A percentile compares a stretch with the other conserved stretches of the same genome.
Conservation (phyloP, 2,888 invertebrate genomes). For the Nephrotoma flavescens region DNA sequence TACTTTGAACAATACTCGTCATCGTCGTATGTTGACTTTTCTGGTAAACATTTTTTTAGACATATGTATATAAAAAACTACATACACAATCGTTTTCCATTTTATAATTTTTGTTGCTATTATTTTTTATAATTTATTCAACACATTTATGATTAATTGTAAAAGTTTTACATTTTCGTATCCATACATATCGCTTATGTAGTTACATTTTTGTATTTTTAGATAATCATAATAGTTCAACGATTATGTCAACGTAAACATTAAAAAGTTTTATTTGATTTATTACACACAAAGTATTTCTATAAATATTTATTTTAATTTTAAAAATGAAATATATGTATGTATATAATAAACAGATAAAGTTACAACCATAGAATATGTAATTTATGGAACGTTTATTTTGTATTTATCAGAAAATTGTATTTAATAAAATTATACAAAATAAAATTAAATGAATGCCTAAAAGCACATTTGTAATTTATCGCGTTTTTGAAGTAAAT, state of each 20-base stretch:
- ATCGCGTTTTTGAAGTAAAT: too few species aligned
- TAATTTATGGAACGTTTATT: not conserved
- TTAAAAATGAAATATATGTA: not conserved
- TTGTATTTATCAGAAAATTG: not conserved
- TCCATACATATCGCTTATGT: not conserved
- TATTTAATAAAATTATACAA: not conserved
- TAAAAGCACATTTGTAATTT: not conserved
- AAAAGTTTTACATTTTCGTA: not conserved
- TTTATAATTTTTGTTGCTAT: not conserved
- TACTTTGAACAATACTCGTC: too few species aligned
- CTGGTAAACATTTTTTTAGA: too few species aligned
- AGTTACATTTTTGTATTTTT: not conserved
- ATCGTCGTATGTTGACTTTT: too few species aligned
- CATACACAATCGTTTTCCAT: not conserved
- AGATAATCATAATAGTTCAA: not conserved
- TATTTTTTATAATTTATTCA: not conserved
- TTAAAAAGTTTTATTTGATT: not conserved
- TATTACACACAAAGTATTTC: not conserved
- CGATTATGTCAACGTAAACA: not conserved
- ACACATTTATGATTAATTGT: not conserved
- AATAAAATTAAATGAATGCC: not conserved
- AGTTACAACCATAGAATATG: not conserved
- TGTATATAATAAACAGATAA: not conserved
- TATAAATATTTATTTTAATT: not conserved
- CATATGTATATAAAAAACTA: not conserved